phyloP scores from a whole-genome alignment of 2,797 vertebrate genomes.

The Enteromius anoplus region DNA sequence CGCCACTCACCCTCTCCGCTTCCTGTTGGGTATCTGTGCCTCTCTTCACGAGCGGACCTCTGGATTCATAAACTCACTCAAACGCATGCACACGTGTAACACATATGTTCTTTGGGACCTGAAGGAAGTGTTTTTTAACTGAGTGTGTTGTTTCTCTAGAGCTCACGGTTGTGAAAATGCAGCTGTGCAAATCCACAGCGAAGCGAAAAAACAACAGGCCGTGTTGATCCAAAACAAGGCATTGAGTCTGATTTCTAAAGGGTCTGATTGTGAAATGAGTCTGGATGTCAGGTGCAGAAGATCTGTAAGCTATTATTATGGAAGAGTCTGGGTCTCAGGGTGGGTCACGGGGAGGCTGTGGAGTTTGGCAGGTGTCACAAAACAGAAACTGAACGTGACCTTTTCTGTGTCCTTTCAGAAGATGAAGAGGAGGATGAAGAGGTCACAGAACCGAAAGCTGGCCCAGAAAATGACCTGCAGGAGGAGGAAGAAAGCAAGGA shows the following conservation, averaged over 20 bases:
- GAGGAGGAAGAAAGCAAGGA: constrained; percentile 89
- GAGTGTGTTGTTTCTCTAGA: constrained; percentile 47
- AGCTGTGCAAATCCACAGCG: constrained; percentile 54
- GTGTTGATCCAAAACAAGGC: constrained; percentile 49
- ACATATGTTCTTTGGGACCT: constrained; percentile 55
- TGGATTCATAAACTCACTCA: constrained; percentile 46
- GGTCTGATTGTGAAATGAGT: not conserved
- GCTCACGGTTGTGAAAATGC: constrained; percentile 45
- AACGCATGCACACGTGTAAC: constrained; percentile 52
- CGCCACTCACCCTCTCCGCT: constrained; percentile 66
- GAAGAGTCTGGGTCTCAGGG: constrained; percentile 40
- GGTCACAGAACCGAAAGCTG: constrained; percentile 85
- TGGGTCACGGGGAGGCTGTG: constrained; percentile 26
- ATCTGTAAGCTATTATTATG: constrained; percentile 77
- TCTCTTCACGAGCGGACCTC: constrained; percentile 47
- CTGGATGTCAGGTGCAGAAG: constrained; percentile 71
- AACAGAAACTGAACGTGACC: constrained; percentile 24
- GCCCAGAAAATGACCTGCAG: constrained; percentile 84
- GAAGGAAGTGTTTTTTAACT: constrained; percentile 49
- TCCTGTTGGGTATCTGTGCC: constrained; percentile 64
- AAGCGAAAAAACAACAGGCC: constrained; percentile 49
- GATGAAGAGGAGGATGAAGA: constrained; percentile 96
- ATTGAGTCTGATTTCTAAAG: constrained; percentile 21
- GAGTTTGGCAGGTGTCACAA: constrained; percentile 45
- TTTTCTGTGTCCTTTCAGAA: constrained; percentile 70